These are phyloP conservation scores for Limulus polyphemus DNA, from an alignment of 2,888 invertebrate genomes.

Conservation along the genomic window DNA sequence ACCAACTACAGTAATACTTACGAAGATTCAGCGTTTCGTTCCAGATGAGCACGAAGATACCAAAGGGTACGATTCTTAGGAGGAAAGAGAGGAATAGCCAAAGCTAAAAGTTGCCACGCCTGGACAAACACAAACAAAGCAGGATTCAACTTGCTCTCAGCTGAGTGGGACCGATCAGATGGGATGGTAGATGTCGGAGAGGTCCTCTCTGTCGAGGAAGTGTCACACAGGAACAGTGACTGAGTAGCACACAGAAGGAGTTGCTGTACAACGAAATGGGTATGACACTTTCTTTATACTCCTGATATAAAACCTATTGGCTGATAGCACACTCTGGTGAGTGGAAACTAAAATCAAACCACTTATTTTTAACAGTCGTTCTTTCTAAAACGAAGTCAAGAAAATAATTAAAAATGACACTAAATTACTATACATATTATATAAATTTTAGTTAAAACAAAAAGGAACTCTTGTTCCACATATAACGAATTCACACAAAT, in stretches of 20 bases:
- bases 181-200: constrained; percentile 35
- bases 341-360: no score
- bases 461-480: no score
- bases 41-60: constrained; percentile 87
- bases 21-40: constrained; percentile 81
- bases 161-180: constrained; percentile 19
- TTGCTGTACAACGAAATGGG: constrained; percentile 52
- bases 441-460: no score
- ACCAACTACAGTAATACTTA: constrained; percentile 39
- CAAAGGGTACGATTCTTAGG: constrained; percentile 85
- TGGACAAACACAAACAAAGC: constrained; percentile 80
- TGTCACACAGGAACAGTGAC: constrained; percentile 93
- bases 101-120: constrained; percentile 88
- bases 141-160: constrained; percentile 53
- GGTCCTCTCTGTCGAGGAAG: constrained; percentile 45
- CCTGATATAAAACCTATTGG: no score
- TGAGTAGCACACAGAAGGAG: constrained; percentile 95
- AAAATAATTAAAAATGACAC: no score
- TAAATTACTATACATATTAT: no score
- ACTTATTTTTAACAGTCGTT: no score
- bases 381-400: no score
- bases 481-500: no score
- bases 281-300: no score
- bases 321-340: no score
- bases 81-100: constrained; percentile 85